These are phyloP conservation scores for Eupsilia transversa DNA, from an alignment of 2,888 invertebrate species.

Conservation along the genomic window DNA sequence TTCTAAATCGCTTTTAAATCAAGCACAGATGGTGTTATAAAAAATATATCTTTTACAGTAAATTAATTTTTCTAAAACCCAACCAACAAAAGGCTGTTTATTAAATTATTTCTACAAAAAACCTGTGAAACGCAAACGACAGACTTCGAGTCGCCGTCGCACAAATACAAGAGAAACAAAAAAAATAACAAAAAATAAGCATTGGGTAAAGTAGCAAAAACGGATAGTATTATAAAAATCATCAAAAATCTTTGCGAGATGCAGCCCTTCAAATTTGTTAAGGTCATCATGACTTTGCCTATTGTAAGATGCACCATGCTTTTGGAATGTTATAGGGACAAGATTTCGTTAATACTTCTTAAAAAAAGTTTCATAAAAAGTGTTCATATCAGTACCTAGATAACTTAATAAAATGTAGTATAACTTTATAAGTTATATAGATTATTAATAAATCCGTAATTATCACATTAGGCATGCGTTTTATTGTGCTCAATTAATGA, in stretches of 20 bases:
- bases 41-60: constrained; percentile 57
- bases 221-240: constrained; percentile 68
- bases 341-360: background rate
- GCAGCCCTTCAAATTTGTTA: constrained; percentile 75
- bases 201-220: constrained; percentile 77
- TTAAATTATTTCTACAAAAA: constrained; percentile 72
- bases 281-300: constrained; percentile 85
- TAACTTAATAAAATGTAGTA: background rate
- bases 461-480: background rate
- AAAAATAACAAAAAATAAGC: constrained; percentile 64
- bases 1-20: constrained; percentile 17
- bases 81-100: constrained; percentile 69
- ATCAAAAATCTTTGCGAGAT: constrained; percentile 69
- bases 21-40: constrained; percentile 44
- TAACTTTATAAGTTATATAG: background rate
- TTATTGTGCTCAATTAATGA: background rate
- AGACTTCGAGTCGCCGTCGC: constrained; percentile 85
- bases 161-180: constrained; percentile 74
- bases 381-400: background rate
- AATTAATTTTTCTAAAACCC: constrained; percentile 61
- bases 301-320: constrained; percentile 60
- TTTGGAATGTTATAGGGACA: constrained; percentile 3
- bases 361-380: background rate
- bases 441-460: background rate
- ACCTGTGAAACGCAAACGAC: constrained; percentile 70